phyloP scores from a whole-genome alignment of 2,888 invertebrate genomes.

The Netelia virgata region DNA sequence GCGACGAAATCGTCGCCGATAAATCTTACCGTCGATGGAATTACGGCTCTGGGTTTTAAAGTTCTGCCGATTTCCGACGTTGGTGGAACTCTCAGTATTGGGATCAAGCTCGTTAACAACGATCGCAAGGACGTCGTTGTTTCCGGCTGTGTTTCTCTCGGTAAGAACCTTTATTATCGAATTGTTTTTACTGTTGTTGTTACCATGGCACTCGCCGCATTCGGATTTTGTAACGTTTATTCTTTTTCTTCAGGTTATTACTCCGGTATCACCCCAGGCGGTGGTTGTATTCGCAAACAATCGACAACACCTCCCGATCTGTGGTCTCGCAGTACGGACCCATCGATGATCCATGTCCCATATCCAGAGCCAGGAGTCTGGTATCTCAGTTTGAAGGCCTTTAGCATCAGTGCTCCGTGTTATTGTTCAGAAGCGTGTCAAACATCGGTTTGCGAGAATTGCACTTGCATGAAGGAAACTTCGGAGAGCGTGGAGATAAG shows the following conservation, averaged over 20 bases:
- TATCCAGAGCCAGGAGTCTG: constrained; percentile 94
- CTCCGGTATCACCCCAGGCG: constrained; percentile 76
- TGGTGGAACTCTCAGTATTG: constrained; percentile 92
- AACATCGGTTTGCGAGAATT: constrained; percentile 70
- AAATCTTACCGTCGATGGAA: constrained; percentile 89
- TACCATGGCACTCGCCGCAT: too few relatives aligned
- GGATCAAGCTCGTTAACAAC: constrained; percentile 88
- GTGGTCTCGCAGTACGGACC: constrained; percentile 88
- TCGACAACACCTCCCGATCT: constrained; percentile 86
- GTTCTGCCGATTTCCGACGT: constrained; percentile 91
- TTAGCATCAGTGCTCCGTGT: constrained; percentile 86
- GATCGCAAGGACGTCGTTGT: constrained; percentile 83
- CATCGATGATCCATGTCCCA: constrained; percentile 89
- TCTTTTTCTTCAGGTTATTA: constrained; percentile 74
- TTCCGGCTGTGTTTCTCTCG: constrained; percentile 86
- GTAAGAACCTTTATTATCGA: constrained; percentile 66
- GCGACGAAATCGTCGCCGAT: constrained; percentile 89
- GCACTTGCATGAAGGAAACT: constrained; percentile 85
- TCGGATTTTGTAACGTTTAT: neutral
- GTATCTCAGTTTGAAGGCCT: constrained; percentile 91
- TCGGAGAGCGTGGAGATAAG: constrained; percentile 90
- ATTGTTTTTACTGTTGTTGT: constrained; percentile 4
- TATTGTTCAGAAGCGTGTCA: constrained; percentile 62
- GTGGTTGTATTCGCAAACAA: constrained; percentile 73
- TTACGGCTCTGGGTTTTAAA: constrained; percentile 89